Evolutionary conservation across 2,888 invertebrate genomes (phyloP), one percentile per base, ranked within the genome.

Genomic region (Caenorhabditis sinica): DNA sequence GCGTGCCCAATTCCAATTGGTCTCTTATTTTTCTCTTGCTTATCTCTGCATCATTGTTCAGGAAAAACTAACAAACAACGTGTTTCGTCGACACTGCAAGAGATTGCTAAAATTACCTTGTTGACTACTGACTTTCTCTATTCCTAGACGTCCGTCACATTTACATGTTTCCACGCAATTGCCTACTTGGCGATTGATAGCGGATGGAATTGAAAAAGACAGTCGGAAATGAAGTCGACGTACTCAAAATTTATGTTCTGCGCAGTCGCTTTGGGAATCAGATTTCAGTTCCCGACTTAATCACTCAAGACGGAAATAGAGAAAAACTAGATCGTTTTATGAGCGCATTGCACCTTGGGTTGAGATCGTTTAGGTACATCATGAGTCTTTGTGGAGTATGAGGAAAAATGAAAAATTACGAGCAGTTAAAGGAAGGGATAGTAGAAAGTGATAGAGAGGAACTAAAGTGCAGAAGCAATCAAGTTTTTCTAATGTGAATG

Each of bases 11-110:
- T 45, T 69, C 28, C 36, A 60, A 77, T 68, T 61, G 76, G 76
- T 77, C 77, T 69, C 61, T 69, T 69, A 69, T 77, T 77, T 51
- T 61, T 60, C 17, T 53, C 33, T 56, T 63, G 69, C 77, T 77
- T 71, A 79, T 79, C 71, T 79, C 71, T 63, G 53, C 72, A 72
- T 66, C 80, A 66, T 65, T 60, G 72, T 72, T 72, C 65, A 69
- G 72, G 60, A 80, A 72, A 33, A 80, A 65, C 49, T 58, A 66
- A 72, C 49, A 72, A 72, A 79, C 63, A 65, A 56, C 58, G 33
- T 72, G 71, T 65, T 58, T 66, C 60, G 58, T 69, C 66, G 68
- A 66, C 43, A 66, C 58, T 43, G 68, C 76, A 69, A 51, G 61
- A 77, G 40, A 69, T 23, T 49, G 60, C 60, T 77, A 61, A 61